Evolutionary conservation across 2,797 vertebrate genomes (phyloP).

Genomic region (Pipistrellus nathusii): DNA sequence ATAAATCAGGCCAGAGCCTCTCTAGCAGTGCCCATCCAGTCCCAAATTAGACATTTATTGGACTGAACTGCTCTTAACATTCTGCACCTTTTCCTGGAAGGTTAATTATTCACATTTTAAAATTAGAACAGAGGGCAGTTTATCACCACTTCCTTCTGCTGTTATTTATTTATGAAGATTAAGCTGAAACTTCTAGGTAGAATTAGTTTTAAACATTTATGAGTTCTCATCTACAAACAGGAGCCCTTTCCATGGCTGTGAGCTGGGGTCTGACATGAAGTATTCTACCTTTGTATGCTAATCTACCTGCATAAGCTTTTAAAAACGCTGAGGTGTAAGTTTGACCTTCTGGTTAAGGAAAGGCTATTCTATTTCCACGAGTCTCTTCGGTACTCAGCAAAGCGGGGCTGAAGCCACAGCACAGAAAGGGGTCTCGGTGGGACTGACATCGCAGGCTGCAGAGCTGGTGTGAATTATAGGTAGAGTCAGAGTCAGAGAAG

Average conservation of each 20-base stretch:
- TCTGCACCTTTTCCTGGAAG: background rate
- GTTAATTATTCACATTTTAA: slow-evolving; percentile 77
- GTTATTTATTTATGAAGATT: slow-evolving; percentile 32
- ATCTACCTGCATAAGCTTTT: background rate
- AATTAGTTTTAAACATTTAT: slow-evolving; percentile 15
- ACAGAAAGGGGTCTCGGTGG: background rate
- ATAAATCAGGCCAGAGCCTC: background rate
- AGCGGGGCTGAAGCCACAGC: background rate
- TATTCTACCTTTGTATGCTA: background rate
- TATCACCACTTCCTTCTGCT: slow-evolving; percentile 49
- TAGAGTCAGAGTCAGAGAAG: background rate
- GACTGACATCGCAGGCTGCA: background rate
- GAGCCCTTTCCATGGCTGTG: background rate
- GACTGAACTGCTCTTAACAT: slow-evolving; percentile 44
- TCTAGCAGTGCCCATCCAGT: background rate
- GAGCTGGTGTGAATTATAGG: background rate
- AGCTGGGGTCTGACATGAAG: background rate
- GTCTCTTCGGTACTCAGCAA: background rate
- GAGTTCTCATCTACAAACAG: background rate
- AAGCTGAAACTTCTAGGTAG: slow-evolving; percentile 57
- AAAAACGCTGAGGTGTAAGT: background rate
- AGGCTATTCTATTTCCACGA: background rate
- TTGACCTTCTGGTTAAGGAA: background rate
- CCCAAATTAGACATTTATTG: slow-evolving; percentile 52
- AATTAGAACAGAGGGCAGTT: slow-evolving; percentile 65